These are phyloP conservation scores for Oreochromis tanganicae DNA, from an alignment of 2,113 vertebrate genomes.

Conservation along the genomic window DNA sequence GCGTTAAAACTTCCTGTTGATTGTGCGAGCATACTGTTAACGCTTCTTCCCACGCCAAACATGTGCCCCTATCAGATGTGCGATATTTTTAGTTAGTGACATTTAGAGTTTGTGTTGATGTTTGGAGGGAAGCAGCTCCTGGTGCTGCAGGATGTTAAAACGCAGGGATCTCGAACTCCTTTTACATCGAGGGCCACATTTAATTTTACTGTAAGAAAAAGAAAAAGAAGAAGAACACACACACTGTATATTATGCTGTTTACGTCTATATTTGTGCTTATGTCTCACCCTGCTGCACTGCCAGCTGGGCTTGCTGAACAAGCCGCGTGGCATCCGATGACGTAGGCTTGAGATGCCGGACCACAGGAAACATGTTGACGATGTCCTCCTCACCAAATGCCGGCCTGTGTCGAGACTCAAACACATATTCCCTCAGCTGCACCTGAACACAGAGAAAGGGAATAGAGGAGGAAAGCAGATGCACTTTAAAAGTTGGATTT, in stretches of 20 bases:
- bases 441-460: conserved; percentile 68
- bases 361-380: conserved; percentile 91
- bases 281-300: conserved; percentile 84
- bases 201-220: neutral
- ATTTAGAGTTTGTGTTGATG: neutral
- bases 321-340: conserved; percentile 84
- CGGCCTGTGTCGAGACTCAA: conserved; percentile 82
- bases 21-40: neutral
- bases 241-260: neutral
- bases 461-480: neutral
- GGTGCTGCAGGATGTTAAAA: neutral
- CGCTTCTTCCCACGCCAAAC: neutral
- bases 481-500: neutral
- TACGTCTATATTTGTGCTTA: neutral
- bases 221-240: neutral
- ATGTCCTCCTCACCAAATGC: conserved; percentile 89
- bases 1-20: neutral
- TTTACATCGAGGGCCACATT: neutral
- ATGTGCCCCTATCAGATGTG: neutral
- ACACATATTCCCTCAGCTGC: conserved; percentile 87
- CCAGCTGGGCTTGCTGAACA: conserved; percentile 84
- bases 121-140: neutral
- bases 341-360: conserved; percentile 86
- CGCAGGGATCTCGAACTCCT: neutral
- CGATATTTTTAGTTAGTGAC: neutral